These are phyloP conservation scores for Mesembrinibis cayennensis DNA, from an alignment of 2,113 vertebrate genomes.

Conservation along the genomic window DNA sequence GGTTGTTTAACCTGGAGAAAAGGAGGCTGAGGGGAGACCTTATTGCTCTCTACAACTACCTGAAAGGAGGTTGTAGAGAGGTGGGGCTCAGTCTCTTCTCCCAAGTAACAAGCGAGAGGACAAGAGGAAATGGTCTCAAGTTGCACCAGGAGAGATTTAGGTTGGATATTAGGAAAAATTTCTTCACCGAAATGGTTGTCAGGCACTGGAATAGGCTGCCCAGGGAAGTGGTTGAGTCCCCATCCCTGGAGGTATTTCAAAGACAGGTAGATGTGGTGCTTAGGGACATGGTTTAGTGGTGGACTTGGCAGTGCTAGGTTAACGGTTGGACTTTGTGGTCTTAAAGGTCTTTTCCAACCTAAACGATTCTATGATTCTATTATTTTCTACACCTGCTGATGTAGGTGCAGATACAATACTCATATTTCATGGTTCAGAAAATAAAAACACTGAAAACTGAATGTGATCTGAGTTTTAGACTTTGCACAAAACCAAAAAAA, in stretches of 20 bases:
- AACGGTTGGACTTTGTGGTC: neutral
- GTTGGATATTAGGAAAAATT: neutral
- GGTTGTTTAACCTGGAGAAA: too few relatives aligned
- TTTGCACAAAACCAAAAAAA: neutral
- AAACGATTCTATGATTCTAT: neutral
- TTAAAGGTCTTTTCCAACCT: neutral
- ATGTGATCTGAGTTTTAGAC: neutral
- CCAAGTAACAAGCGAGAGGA: too few relatives aligned
- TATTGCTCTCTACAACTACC: too few relatives aligned
- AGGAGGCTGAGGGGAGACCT: too few relatives aligned
- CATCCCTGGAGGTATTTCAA: neutral
- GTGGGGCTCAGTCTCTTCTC: too few relatives aligned
- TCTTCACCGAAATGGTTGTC: neutral
- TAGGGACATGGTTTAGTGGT: neutral
- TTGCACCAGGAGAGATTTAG: neutral
- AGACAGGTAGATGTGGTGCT: neutral
- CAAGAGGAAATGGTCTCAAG: too few relatives aligned
- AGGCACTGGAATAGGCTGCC: neutral
- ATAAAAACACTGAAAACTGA: neutral
- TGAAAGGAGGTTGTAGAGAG: too few relatives aligned
- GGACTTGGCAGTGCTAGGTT: neutral
- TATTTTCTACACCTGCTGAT: neutral
- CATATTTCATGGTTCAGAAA: neutral
- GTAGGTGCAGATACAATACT: neutral
- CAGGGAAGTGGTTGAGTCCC: neutral